phyloP scores from a whole-genome alignment of 2,797 vertebrate genomes.

The Antennarius maculatus region DNA sequence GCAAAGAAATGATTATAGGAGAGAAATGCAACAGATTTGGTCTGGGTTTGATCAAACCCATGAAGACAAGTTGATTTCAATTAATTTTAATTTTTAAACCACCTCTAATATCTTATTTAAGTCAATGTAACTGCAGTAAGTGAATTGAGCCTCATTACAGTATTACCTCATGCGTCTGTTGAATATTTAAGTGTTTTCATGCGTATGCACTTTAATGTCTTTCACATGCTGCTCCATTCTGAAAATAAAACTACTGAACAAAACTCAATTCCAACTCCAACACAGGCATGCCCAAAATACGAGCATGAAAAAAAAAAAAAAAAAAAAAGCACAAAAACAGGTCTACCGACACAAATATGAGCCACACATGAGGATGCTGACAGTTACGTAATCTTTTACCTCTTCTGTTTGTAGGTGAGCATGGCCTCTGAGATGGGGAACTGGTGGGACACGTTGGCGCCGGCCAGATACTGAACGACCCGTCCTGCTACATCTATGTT shows the following conservation, averaged over 20 bases:
- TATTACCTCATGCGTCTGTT: neutral
- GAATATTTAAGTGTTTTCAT: constrained; percentile 23
- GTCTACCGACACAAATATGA: constrained; percentile 29
- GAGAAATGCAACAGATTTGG: constrained; percentile 28
- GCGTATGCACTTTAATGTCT: constrained; percentile 23
- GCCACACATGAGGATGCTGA: constrained; percentile 6
- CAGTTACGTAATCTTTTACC: constrained; percentile 64
- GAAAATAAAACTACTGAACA: constrained; percentile 10
- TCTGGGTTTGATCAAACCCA: neutral
- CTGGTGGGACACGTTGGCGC: constrained; percentile 84
- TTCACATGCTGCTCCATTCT: constrained; percentile 25
- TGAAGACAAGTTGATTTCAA: neutral
- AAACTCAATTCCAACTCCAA: constrained; percentile 6
- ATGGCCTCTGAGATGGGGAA: constrained; percentile 88
- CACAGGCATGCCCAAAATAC: constrained; percentile 32
- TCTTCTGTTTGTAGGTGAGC: constrained; percentile 89
- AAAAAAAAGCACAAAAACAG: constrained; percentile 30
- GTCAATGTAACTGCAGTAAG: constrained; percentile 6
- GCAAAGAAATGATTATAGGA: too few species aligned
- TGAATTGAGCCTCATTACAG: constrained; percentile 1
- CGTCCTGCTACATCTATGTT: constrained; percentile 84
- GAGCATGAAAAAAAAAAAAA: constrained; percentile 12
- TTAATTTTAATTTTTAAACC: neutral
- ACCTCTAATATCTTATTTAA: neutral
- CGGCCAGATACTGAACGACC: constrained; percentile 82